These are phyloP conservation scores for Geococcyx californianus DNA, from an alignment of 2,113 vertebrate species.

Conservation along the genomic window DNA sequence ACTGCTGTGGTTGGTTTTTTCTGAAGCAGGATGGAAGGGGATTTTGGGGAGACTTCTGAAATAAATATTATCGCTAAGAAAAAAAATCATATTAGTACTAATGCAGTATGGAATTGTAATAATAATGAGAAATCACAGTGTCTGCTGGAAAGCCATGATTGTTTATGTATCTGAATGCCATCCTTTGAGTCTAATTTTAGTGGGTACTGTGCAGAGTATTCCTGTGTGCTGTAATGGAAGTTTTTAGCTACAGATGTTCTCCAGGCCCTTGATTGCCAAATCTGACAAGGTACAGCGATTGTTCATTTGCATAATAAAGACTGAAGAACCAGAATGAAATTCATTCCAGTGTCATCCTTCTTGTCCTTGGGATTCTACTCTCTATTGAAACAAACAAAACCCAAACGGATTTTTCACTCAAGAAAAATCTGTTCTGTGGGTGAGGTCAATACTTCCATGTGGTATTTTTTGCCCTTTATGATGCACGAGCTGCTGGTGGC, in stretches of 20 bases:
- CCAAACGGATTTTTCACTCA: background rate
- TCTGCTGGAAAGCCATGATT: background rate
- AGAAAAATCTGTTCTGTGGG: background rate
- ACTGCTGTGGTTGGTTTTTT: background rate
- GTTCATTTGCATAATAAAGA: constrained; percentile 57
- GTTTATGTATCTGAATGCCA: background rate
- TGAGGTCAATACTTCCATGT: background rate
- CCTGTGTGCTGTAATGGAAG: background rate
- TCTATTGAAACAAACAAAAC: background rate
- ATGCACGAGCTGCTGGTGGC: background rate
- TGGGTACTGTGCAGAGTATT: background rate
- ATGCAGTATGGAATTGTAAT: background rate
- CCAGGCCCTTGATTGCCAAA: constrained; percentile 21
- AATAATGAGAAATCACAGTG: background rate
- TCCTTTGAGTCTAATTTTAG: background rate
- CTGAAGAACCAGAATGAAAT: background rate
- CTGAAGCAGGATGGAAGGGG: background rate
- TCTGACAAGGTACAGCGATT: constrained; percentile 15
- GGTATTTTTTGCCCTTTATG: background rate
- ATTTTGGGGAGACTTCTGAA: background rate
- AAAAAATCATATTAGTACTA: background rate
- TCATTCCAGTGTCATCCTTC: background rate
- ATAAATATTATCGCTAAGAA: background rate
- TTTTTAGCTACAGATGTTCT: constrained; percentile 9
- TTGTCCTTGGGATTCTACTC: constrained; percentile 34